These are phyloP conservation scores for Ectemnius lituratus DNA, from an alignment of 2,888 invertebrate species.

Conservation along the genomic window DNA sequence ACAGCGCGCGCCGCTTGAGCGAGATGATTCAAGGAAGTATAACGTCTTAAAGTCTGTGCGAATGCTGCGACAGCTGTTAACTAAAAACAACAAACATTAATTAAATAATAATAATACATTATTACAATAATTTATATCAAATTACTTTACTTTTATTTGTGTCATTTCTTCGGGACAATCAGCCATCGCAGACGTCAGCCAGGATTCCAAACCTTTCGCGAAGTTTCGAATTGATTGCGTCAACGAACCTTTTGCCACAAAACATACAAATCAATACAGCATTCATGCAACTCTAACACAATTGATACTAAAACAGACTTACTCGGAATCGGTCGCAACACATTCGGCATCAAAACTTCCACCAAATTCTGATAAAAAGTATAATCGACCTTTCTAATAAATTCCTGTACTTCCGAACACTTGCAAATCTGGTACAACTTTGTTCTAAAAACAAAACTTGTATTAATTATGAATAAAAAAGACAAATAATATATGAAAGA, in stretches of 20 bases:
- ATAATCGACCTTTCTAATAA: constrained; percentile 91
- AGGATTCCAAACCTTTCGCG: constrained; percentile 94
- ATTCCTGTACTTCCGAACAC: constrained; percentile 86
- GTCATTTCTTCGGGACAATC: constrained; percentile 91
- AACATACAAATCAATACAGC: too few relatives aligned
- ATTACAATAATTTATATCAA: too few relatives aligned
- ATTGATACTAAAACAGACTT: too few relatives aligned
- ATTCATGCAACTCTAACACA: too few relatives aligned
- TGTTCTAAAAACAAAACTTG: too few relatives aligned
- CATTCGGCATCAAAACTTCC: constrained; percentile 97
- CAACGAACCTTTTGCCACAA: too few relatives aligned
- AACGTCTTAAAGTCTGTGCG: constrained; percentile 95
- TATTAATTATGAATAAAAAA: too few relatives aligned
- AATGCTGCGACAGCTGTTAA: constrained; percentile 91
- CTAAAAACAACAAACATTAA: too few relatives aligned
- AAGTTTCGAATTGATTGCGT: constrained; percentile 96
- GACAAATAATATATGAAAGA: too few relatives aligned
- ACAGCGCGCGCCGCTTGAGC: constrained; percentile 98
- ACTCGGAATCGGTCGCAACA: constrained; percentile 96
- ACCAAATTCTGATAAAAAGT: constrained; percentile 97
- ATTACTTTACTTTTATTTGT: constrained; percentile 90
- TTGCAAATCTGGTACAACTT: constrained; percentile 85
- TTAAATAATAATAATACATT: too few relatives aligned
- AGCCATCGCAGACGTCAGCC: constrained; percentile 89
- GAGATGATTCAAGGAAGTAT: constrained; percentile 97